Evolutionary conservation across 1,140 invertebrate genomes (phyloP), one percentile per base, ranked within the genome.

Genomic region (Calephelis nemesis): DNA sequence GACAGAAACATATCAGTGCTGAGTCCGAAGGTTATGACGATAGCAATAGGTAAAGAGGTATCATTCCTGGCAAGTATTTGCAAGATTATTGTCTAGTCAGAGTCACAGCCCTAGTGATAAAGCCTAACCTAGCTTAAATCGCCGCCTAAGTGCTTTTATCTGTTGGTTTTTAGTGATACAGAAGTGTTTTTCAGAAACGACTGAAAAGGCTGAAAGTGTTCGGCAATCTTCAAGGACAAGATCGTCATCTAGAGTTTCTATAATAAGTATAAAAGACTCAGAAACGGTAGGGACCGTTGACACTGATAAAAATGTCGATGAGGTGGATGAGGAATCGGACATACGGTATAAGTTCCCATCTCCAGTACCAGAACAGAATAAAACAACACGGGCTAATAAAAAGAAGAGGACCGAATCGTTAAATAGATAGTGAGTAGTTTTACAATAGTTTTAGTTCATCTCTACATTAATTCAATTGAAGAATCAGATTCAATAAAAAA

Each of bases 281-380:
- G 60, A 65, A 50, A 39, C 42, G 15, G 10, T 13, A 30, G 30
- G 30, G 30, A 30, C 30, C 7, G 48, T 42, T 48, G 63, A 64
- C 7, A 15, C 62, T 13, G 62, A 64, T 39, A 19, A 62, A 19
- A 63, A 15, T 10, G 54, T 13, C 5, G 45, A 67, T 7, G 66
- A 70, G 0, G 72, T 75, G 3, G 75, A 78, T 10, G 63, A 58
- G 6, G 47, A 66, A 11, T 5, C 66, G 4, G 48, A 74, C 7
- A 42, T 78, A 13, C 69, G 71, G 12, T 83, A 83, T 58, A 85
- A 81, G 67, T 77, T 85, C 8, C 83, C 78, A 11, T 72, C 76
- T 0, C 73, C 68, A 13, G 63, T 63, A 10, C 58, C 42, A 0
- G 52, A 15, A 9, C 39, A 19, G 39, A 66, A 15, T 12, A 66